Evolutionary conservation across 2,888 invertebrate genomes (phyloP).

Genomic region (Tenthredo notha): DNA sequence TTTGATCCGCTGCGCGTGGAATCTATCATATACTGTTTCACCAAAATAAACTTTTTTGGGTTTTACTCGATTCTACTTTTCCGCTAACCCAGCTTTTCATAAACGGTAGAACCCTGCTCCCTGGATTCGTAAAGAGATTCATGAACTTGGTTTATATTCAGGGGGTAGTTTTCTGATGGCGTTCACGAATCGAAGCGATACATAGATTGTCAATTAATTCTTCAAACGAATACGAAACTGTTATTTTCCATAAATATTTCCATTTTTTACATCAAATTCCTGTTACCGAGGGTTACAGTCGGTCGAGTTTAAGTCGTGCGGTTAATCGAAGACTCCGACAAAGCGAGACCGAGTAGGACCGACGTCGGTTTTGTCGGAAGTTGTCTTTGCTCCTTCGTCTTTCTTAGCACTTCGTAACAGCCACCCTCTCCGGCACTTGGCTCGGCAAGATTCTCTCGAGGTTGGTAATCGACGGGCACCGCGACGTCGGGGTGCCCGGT

Average conservation of each 20-base stretch:
- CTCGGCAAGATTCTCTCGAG: constrained; percentile 21
- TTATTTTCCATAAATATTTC: not conserved
- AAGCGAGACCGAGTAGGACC: not conserved
- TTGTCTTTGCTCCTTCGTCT: constrained; percentile 5
- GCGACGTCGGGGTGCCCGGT: constrained; percentile 42
- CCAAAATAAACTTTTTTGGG: too few species aligned
- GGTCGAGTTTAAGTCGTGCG: not conserved
- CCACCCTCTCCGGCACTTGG: constrained; percentile 36
- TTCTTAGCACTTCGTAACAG: constrained; percentile 28
- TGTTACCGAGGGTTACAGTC: not conserved
- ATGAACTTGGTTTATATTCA: not conserved
- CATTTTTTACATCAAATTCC: not conserved
- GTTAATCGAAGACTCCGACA: constrained; percentile 4
- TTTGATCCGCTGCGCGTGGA: too few species aligned
- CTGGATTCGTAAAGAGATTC: not conserved
- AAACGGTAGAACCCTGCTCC: not conserved
- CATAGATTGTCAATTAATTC: not conserved
- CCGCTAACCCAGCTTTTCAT: not conserved
- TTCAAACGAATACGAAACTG: not conserved
- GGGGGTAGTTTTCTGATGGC: too few species aligned
- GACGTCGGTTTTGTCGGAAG: not conserved
- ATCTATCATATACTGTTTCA: too few species aligned
- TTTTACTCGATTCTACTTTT: too few species aligned
- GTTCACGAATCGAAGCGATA: not conserved
- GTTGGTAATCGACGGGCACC: constrained; percentile 45